A percentile compares a stretch with the other conserved stretches of the same genome.
phyloP scores from a whole-genome alignment of 2,797 vertebrate genomes.

The Pseudochromis fuscus region DNA sequence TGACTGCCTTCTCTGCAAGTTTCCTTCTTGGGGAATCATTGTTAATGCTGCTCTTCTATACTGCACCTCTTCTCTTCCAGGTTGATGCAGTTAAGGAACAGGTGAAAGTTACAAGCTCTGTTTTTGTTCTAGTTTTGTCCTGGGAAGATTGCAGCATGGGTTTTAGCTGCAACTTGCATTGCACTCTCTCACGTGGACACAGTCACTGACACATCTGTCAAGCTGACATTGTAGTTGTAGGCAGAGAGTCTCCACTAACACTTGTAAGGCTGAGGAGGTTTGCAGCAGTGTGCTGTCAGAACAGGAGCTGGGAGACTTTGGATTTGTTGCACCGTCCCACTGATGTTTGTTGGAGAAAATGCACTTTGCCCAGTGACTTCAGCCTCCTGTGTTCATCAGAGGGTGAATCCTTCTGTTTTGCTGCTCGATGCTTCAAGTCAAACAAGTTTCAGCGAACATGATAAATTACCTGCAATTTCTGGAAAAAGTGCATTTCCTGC shows the following conservation, averaged over 20 bases:
- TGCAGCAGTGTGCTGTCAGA: constrained; percentile 72
- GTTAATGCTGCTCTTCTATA: constrained; percentile 63
- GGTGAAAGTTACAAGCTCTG: constrained; percentile 93
- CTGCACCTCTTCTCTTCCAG: constrained; percentile 93
- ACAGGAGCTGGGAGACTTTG: neutral
- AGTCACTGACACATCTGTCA: constrained; percentile 80
- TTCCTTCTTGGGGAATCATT: neutral
- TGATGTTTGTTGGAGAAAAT: constrained; percentile 38
- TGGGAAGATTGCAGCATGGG: constrained; percentile 90
- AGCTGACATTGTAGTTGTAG: constrained; percentile 80
- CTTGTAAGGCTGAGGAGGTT: constrained; percentile 78
- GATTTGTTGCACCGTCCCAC: neutral
- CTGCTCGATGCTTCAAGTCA: neutral
- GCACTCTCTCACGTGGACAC: constrained; percentile 84
- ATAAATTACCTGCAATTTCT: neutral
- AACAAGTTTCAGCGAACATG: constrained; percentile 1
- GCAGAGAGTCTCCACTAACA: constrained; percentile 82
- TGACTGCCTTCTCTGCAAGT: neutral
- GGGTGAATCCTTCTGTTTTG: neutral
- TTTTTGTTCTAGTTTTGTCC: constrained; percentile 77
- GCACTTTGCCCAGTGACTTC: constrained; percentile 22
- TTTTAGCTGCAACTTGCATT: constrained; percentile 73
- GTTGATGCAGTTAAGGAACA: constrained; percentile 96
- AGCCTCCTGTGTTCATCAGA: neutral
- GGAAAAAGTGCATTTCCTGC: constrained; percentile 40